Percentiles rank a stretch among this genome's conserved stretches.
These are phyloP conservation scores for Brachypterus glaber DNA, from an alignment of 2,888 invertebrate genomes.

Conservation along the genomic window DNA sequence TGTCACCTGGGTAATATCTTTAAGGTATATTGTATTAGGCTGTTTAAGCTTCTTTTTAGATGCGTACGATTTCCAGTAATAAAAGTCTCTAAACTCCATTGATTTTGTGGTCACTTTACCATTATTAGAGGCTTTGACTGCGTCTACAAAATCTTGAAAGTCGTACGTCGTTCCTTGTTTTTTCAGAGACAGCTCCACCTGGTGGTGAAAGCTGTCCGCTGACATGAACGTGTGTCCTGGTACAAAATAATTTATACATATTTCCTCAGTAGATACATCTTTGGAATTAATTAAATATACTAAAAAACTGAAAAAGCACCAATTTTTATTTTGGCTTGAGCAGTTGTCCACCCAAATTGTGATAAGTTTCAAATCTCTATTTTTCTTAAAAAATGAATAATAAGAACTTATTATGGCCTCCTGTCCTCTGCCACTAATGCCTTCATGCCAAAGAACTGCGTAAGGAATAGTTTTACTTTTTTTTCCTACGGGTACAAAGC, in stretches of 20 bases:
- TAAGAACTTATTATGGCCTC: constrained; percentile 20
- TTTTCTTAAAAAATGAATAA: constrained; percentile 9
- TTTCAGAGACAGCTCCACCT: constrained; percentile 10
- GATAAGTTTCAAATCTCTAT: constrained; percentile 10
- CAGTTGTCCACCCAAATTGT: constrained; percentile 14
- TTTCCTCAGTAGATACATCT: too few species aligned
- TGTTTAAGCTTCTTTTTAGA: constrained; percentile 5
- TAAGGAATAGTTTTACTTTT: constrained; percentile 10
- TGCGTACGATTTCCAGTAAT: constrained; percentile 6
- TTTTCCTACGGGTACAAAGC: constrained; percentile 14
- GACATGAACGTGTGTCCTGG: constrained; percentile 10
- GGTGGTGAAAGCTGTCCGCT: constrained; percentile 11
- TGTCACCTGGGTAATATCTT: constrained; percentile 5
- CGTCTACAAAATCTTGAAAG: constrained; percentile 14
- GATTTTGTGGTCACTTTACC: constrained; percentile 11
- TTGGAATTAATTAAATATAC: constrained; percentile 10
- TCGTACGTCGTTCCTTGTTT: constrained; percentile 11
- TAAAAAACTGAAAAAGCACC: constrained; percentile 11
- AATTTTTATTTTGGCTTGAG: constrained; percentile 15
- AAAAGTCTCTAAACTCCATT: constrained; percentile 11
- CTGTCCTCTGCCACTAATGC: constrained; percentile 15
- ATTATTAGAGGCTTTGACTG: constrained; percentile 12
- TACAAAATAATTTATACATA: constrained; percentile 9
- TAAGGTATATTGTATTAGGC: background rate
- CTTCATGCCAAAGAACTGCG: constrained; percentile 27